A percentile compares a stretch with the other conserved stretches of the same genome.
These are phyloP conservation scores for Thysanoteuthis rhombus DNA, from an alignment of 2,888 invertebrate genomes.

Conservation along the genomic window DNA sequence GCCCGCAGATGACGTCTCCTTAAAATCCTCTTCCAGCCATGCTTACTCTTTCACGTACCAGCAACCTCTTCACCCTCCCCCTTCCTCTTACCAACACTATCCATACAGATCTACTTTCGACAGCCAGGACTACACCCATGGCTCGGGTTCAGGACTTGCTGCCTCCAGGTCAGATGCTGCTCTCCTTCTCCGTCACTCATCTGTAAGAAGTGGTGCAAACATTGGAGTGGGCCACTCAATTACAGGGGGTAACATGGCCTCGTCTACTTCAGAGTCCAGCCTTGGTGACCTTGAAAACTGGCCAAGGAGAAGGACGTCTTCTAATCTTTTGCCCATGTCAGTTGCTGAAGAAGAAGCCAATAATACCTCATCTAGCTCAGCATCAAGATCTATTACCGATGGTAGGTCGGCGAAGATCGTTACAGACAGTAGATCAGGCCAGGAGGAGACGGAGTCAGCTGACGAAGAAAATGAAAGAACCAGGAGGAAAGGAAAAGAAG, in stretches of 20 bases:
- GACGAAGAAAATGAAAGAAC: slow-evolving; percentile 25
- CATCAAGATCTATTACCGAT: neutral
- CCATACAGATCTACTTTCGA: neutral
- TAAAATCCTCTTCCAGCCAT: neutral
- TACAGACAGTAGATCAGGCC: neutral
- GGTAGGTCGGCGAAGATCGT: neutral
- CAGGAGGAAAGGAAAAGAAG: neutral
- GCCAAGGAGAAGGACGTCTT: neutral
- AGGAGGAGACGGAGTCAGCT: neutral
- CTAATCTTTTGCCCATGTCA: neutral
- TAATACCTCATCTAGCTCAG: no score
- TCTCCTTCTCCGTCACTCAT: neutral
- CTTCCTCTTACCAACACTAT: neutral
- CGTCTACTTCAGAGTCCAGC: neutral
- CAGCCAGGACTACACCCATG: neutral
- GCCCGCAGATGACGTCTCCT: neutral
- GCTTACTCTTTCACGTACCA: neutral
- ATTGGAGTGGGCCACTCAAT: neutral
- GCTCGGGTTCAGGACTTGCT: neutral
- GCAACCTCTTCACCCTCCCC: neutral
- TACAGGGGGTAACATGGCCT: neutral
- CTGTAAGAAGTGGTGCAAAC: neutral
- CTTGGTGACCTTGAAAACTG: neutral
- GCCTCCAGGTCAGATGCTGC: neutral
- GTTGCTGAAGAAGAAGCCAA: neutral